Evolutionary conservation across 2,888 invertebrate genomes (phyloP).

Genomic region (Erebia epiphron): DNA sequence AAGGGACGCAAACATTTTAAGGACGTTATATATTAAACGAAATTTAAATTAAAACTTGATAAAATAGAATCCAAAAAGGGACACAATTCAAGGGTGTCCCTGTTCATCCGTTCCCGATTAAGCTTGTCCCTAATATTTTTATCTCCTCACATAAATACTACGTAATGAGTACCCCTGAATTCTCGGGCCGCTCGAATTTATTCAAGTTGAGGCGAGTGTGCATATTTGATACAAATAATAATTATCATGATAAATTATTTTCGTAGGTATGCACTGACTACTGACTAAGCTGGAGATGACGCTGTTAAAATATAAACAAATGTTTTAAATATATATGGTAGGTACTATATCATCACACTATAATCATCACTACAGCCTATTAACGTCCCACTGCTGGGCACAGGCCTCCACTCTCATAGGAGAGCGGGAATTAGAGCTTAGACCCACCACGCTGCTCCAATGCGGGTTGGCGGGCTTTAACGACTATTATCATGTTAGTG

Average conservation of each 20-base stretch:
- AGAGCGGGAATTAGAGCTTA: too few relatives aligned
- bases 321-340: too few relatives aligned
- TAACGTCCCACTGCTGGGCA: too few relatives aligned
- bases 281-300: too few relatives aligned
- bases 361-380: too few relatives aligned
- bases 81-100: constrained; percentile 49
- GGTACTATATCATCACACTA: too few relatives aligned
- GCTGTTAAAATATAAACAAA: too few relatives aligned
- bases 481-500: too few relatives aligned
- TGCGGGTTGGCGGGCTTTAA: too few relatives aligned
- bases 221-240: constrained; percentile 77
- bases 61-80: constrained; percentile 41
- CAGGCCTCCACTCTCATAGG: too few relatives aligned
- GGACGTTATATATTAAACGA: constrained; percentile 23
- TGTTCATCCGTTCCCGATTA: constrained; percentile 79
- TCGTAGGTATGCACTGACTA: constrained; percentile 38
- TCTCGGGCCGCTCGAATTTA: constrained; percentile 77
- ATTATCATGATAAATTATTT: constrained; percentile 57
- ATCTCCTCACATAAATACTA: constrained; percentile 80
- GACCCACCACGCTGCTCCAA: too few relatives aligned
- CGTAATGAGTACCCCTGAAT: constrained; percentile 78
- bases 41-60: constrained; percentile 37
- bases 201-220: constrained; percentile 78
- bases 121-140: constrained; percentile 82
- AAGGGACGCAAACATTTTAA: background rate